Evolutionary conservation across 35 echinoderm and acorn worm species (phyloP).

Genomic region (Anneissia japonica): DNA sequence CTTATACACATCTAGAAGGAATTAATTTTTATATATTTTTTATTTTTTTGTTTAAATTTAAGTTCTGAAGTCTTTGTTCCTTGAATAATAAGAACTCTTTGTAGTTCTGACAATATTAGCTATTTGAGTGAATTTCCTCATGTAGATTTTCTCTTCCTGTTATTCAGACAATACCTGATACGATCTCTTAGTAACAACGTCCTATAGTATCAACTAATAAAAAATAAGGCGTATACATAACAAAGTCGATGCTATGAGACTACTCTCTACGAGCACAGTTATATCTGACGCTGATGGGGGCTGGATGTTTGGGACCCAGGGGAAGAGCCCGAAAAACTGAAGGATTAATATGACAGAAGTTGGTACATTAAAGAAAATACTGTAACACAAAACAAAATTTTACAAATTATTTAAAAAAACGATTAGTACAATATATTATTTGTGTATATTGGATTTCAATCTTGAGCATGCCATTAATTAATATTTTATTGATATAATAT

Average conservation of each 20-base stretch:
- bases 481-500: no score
- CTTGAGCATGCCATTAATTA: no score
- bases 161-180: not conserved
- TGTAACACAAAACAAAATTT: no score
- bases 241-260: not conserved
- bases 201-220: not conserved
- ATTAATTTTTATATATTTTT: no score
- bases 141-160: not conserved
- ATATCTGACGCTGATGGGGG: not conserved
- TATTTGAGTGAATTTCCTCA: not conserved
- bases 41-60: no score
- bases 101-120: not conserved
- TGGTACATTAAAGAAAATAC: no score
- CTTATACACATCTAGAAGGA: no score
- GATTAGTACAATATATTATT: no score
- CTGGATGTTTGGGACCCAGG: not conserved
- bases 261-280: not conserved
- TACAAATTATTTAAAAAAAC: no score
- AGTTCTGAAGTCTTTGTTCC: not conserved
- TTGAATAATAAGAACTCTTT: not conserved
- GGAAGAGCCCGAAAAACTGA: not conserved
- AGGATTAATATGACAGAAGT: not conserved
- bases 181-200: not conserved
- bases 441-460: no score
- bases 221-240: not conserved